These are phyloP conservation scores for Epinotia nisella DNA, from an alignment of 2,888 invertebrate species.

Conservation along the genomic window DNA sequence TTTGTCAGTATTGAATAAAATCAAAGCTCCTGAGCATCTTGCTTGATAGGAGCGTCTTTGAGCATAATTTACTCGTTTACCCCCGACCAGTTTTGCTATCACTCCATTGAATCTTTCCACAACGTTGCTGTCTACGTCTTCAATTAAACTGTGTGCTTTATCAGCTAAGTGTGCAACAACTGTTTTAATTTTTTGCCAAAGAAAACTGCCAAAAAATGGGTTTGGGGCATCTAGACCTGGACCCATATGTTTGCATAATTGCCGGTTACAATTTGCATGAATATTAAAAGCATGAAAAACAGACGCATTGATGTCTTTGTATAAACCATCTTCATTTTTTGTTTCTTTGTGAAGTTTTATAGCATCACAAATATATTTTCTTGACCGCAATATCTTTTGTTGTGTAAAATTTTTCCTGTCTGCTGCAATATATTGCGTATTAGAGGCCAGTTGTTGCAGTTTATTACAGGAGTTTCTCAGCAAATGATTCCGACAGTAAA, in stretches of 20 bases:
- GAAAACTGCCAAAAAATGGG: constrained; percentile 39
- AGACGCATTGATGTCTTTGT: constrained; percentile 37
- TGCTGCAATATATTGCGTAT: no score
- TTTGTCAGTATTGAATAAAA: no score
- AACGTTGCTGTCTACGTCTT: constrained; percentile 45
- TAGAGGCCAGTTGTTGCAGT: no score
- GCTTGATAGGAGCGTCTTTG: no score
- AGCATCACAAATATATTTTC: constrained; percentile 41
- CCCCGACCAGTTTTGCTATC: no score
- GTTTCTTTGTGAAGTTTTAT: constrained; percentile 33
- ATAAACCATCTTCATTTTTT: constrained; percentile 36
- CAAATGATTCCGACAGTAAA: no score
- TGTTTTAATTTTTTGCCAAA: constrained; percentile 37
- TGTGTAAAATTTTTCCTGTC: constrained; percentile 39
- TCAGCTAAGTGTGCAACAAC: constrained; percentile 33
- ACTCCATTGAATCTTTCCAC: no score
- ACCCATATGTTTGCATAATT: constrained; percentile 42
- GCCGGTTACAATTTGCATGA: constrained; percentile 37
- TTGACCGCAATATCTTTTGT: constrained; percentile 30
- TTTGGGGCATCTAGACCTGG: constrained; percentile 40
- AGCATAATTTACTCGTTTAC: no score
- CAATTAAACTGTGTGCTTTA: constrained; percentile 42
- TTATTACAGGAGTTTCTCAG: no score
- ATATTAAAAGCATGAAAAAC: constrained; percentile 34
- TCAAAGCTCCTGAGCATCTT: no score